Conservation (phyloP, 2,888 invertebrate genomes). For the Acanthacorydalis orientalis region DNA sequence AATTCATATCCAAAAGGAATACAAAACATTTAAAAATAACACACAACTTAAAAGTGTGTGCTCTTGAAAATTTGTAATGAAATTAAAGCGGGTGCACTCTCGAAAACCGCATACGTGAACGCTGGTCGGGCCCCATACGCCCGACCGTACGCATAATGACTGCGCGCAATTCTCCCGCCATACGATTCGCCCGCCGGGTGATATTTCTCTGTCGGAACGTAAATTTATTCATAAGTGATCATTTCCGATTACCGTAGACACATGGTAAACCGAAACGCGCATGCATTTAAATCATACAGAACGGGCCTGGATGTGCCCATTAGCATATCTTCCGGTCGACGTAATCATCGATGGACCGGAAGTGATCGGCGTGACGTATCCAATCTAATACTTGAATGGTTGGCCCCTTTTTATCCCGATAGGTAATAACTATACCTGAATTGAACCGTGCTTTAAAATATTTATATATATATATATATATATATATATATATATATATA, state of each 20-base stretch:
- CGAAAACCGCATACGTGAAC: too few species aligned
- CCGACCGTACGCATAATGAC: too few species aligned
- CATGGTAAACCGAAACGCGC: background rate
- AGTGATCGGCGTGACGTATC: slow-evolving; percentile 18
- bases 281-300: background rate
- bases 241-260: slow-evolving; percentile 1
- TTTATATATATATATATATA: slow-evolving; percentile 1
- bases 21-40: too few species aligned
- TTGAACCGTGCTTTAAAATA: background rate
- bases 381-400: slow-evolving; percentile 14
- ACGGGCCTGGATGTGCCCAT: slow-evolving; percentile 8
- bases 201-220: too few species aligned
- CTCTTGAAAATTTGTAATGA: too few species aligned
- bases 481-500: slow-evolving; percentile 2
- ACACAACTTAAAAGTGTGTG: too few species aligned
- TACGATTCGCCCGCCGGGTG: too few species aligned
- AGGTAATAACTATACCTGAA: background rate
- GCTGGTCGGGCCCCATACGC: too few species aligned
- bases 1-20: too few species aligned
- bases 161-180: too few species aligned
- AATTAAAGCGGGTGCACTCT: too few species aligned
- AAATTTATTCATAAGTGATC: background rate
- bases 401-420: background rate
- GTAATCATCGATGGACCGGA: slow-evolving; percentile 16
- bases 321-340: slow-evolving; percentile 17